phyloP scores from a whole-genome alignment of 2,888 invertebrate genomes.

The Aphodius granarius region DNA sequence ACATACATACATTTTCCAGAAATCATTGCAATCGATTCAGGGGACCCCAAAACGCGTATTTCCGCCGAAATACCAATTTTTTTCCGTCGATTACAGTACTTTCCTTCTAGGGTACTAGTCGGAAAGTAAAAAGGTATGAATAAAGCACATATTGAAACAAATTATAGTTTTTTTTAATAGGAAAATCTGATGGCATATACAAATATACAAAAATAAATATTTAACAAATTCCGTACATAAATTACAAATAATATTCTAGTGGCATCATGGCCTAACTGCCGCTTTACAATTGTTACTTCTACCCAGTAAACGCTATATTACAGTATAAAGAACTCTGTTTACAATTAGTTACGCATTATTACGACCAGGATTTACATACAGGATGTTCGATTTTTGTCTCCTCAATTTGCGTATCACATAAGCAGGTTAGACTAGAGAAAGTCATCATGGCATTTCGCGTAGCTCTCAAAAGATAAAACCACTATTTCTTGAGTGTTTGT shows the following conservation, averaged over 20 bases:
- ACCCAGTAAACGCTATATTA: background rate
- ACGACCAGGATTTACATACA: background rate
- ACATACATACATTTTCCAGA: no score
- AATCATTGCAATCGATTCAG: no score
- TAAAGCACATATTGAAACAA: background rate
- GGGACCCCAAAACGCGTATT: no score
- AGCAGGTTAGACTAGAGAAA: background rate
- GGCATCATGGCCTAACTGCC: background rate
- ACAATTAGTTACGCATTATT: background rate
- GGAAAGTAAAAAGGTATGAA: no score
- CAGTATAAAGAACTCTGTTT: background rate
- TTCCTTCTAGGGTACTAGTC: no score
- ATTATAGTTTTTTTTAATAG: conserved; percentile 18
- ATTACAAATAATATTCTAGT: conserved; percentile 21
- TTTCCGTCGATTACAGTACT: no score
- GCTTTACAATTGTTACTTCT: background rate
- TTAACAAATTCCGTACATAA: conserved; percentile 39
- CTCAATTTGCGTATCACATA: background rate
- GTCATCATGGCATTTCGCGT: background rate
- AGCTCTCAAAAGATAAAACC: conserved; percentile 8
- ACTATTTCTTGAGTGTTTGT: background rate
- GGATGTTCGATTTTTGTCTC: background rate
- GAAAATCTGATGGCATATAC: conserved; percentile 29
- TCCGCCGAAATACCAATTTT: no score
- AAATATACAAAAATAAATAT: conserved; percentile 38